phyloP scores from a whole-genome alignment of 2,888 invertebrate species.

The Cremastinae sp. region DNA sequence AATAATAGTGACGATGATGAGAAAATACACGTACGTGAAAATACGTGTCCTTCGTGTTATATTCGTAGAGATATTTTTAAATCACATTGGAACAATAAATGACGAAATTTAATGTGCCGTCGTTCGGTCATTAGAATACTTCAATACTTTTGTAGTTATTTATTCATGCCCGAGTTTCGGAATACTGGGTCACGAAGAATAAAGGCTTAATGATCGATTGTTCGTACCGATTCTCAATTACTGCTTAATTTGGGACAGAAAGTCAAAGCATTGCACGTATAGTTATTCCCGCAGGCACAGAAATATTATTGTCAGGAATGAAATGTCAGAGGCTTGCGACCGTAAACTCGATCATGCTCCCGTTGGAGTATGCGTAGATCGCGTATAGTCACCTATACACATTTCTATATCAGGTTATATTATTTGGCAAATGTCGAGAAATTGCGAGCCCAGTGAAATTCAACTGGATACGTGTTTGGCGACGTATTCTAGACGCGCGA shows the following conservation, averaged over 20 bases:
- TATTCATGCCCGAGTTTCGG: neutral
- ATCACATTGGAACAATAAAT: too few relatives aligned
- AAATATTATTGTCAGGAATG: constrained; percentile 23
- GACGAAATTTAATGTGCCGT: too few relatives aligned
- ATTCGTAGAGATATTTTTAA: too few relatives aligned
- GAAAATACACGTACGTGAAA: too few relatives aligned
- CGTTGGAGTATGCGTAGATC: neutral
- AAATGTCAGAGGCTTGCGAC: constrained; percentile 39
- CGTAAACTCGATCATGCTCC: constrained; percentile 8
- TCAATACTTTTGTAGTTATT: too few relatives aligned
- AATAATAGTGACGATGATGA: too few relatives aligned
- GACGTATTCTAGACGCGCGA: constrained; percentile 34
- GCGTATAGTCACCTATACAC: constrained; percentile 8
- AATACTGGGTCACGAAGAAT: neutral
- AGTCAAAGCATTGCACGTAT: neutral
- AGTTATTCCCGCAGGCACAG: neutral
- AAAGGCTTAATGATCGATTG: constrained; percentile 24
- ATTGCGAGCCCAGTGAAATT: constrained; percentile 48
- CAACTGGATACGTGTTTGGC: constrained; percentile 40
- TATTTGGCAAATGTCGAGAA: constrained; percentile 3
- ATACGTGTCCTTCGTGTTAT: too few relatives aligned
- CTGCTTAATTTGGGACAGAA: constrained; percentile 31
- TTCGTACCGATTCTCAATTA: constrained; percentile 23
- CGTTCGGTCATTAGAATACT: too few relatives aligned
- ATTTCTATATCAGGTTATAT: constrained; percentile 22